Conservation (phyloP, 2,888 invertebrate species). For the Synanthedon tipuliformis region DNA sequence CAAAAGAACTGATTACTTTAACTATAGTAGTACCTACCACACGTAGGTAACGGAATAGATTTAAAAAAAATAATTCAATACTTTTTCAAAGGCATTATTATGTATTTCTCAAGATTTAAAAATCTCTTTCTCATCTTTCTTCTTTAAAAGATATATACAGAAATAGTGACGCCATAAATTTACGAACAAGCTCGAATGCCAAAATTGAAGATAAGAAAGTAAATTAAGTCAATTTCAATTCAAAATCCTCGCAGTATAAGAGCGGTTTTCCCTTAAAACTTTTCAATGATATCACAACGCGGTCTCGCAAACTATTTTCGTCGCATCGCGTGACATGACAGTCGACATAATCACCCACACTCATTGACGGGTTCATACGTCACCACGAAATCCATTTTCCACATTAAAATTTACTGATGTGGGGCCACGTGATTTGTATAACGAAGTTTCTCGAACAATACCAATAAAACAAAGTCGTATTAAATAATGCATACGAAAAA, state of each 20-base stretch:
- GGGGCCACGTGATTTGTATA: neutral
- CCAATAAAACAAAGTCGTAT: neutral
- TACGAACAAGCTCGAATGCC: neutral
- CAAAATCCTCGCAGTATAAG: neutral
- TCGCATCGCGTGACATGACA: conserved; percentile 22
- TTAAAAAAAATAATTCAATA: no score
- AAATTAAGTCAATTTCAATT: no score
- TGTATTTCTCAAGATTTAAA: no score
- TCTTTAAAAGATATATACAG: no score
- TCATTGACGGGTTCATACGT: neutral
- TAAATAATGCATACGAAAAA: neutral
- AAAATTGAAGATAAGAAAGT: neutral
- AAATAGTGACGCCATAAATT: neutral
- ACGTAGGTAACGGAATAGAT: no score
- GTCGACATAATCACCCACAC: neutral
- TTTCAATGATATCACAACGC: neutral
- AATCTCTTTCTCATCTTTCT: no score
- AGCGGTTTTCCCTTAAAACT: neutral
- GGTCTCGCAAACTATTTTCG: conserved; percentile 23
- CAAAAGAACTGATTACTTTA: no score
- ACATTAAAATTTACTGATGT: neutral
- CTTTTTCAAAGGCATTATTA: no score
- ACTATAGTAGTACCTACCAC: no score
- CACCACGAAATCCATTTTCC: neutral
- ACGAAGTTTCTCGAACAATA: neutral